These are phyloP conservation scores for Neodiprion fabricii DNA, from an alignment of 1,140 invertebrate genomes.

Conservation along the genomic window DNA sequence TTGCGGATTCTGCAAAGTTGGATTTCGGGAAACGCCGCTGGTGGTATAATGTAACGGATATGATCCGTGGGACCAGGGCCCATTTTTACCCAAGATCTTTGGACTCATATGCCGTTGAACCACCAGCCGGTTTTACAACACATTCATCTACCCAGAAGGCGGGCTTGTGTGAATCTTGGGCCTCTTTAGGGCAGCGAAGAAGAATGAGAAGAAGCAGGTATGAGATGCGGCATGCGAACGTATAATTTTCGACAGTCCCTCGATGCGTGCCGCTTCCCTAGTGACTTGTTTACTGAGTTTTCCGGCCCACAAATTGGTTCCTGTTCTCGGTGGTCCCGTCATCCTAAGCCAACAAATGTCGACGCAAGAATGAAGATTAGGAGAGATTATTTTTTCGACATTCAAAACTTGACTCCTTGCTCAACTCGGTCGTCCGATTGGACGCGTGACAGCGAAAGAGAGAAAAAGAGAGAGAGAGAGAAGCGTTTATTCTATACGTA, in stretches of 20 bases:
- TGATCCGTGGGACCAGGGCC: too few species aligned
- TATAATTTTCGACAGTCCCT: background rate
- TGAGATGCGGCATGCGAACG: background rate
- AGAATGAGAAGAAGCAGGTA: background rate
- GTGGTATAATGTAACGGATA: too few species aligned
- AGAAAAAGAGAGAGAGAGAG: background rate
- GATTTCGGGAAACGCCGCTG: too few species aligned
- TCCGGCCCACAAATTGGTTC: conserved; percentile 11
- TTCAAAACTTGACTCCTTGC: background rate
- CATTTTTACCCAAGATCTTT: background rate
- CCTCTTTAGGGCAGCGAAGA: background rate
- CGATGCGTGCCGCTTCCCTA: background rate
- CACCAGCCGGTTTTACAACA: background rate
- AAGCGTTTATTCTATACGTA: too few species aligned
- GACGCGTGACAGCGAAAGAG: background rate
- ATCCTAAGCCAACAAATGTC: conserved; percentile 13
- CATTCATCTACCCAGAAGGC: background rate
- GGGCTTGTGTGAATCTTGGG: background rate
- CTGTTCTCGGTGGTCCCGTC: background rate
- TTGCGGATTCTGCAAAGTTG: too few species aligned
- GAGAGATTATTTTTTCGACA: background rate
- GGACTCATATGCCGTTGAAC: background rate
- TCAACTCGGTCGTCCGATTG: background rate
- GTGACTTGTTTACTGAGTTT: background rate
- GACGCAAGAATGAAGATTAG: background rate